Base-by-base conservation (phyloP, 1,140 invertebrate genomes). In the Tetraneura akinire region DNA sequence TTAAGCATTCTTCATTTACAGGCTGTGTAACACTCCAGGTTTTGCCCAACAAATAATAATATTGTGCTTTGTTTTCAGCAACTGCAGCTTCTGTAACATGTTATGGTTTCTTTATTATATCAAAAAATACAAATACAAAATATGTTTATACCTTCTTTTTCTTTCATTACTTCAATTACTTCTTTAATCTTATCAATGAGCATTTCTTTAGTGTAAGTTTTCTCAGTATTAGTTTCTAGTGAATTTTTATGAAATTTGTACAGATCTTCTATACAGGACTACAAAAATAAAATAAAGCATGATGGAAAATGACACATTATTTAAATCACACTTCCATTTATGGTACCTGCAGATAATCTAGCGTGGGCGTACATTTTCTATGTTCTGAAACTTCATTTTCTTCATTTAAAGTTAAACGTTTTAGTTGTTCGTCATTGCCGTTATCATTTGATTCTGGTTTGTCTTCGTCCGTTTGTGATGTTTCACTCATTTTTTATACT, bases 41-140 rank as follows among this genome's bases (percentile, higher is more conserved):
- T 84, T 90, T 90, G 3, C 94, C 95, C 83, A 91, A 90, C 76
- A 95, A 86, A 85, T 92, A 92, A 80, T 91, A 89, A 86, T 91
- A 94, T 80, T 90, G 88, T 1, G 92, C 91, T 84, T 88, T 82
- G 83, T 88, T 84, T 84, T 90, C 89, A 84, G 89, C 84, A 80
- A 89, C 84, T 84, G 82, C 81, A 62, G 60, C 45, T 62, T 82
- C 82, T 83, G 68, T 26, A 82, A 29, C 11, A 16, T 71, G n/a
- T 26, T 23, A 13, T 18, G 3, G 51, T 18, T 5, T n/a, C 21
- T 66, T 10, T 64, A 64, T 26, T 29, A 1, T 3, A 29, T n/a
- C 16, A n/a, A 18, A 1, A 8, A 71, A 29, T 6, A 2, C 23
- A 1, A 16, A 47, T 45, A 57, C 21, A 57, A 57, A 0, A 47